Evolutionary conservation across 2,888 invertebrate genomes (phyloP).

Genomic region (Chorisops tibialis): DNA sequence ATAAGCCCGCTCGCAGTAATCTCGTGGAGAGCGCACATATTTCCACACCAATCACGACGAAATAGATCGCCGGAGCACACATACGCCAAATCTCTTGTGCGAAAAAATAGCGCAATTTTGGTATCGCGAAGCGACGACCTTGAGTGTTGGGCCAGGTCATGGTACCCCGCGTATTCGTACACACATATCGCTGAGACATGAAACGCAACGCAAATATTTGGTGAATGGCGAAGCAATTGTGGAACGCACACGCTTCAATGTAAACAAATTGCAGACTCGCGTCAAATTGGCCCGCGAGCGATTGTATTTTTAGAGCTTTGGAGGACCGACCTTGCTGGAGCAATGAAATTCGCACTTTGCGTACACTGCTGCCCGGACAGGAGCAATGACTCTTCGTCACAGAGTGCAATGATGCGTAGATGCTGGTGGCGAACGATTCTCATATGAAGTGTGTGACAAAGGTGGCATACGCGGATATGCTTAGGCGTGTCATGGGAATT

Average conservation of each 20-base stretch:
- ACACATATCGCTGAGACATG: slow-evolving; percentile 7
- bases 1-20: no score
- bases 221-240: slow-evolving; percentile 6
- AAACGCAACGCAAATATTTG: slow-evolving; percentile 18
- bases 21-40: no score
- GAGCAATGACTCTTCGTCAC: no score
- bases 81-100: no score
- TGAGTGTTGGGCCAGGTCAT: slow-evolving; percentile 22
- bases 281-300: no score
- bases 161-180: slow-evolving; percentile 13
- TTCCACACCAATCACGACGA: no score
- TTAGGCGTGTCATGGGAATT: slow-evolving; percentile 15
- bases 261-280: no score
- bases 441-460: slow-evolving; percentile 23
- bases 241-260: no score
- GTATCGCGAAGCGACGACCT: slow-evolving; percentile 1
- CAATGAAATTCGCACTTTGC: slow-evolving; percentile 12
- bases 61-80: no score
- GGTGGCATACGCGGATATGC: slow-evolving; percentile 10
- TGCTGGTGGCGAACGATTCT: no score
- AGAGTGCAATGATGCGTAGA: no score
- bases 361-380: not conserved
- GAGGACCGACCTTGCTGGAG: slow-evolving; percentile 20
- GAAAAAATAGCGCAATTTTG: not conserved
- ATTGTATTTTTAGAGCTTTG: slow-evolving; percentile 20